These are phyloP conservation scores for Pipa parva DNA, from an alignment of 2,113 vertebrate species.

Conservation along the genomic window DNA sequence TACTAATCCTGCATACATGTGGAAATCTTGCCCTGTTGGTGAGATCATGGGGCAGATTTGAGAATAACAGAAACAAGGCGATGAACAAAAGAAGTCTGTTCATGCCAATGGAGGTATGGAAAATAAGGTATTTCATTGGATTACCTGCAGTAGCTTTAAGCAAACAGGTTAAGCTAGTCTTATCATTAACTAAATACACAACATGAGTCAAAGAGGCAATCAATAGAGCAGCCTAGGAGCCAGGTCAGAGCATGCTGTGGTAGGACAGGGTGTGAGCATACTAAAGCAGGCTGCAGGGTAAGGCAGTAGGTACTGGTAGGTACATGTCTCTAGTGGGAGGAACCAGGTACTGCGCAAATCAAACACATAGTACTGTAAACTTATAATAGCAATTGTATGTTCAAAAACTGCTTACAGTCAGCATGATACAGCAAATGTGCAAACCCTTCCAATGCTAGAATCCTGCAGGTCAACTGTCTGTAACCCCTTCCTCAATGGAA, in stretches of 20 bases:
- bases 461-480: background rate
- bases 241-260: background rate
- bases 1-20: too few relatives aligned
- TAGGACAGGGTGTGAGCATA: background rate
- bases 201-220: background rate
- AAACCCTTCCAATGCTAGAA: slow-evolving; percentile 1
- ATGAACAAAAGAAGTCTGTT: too few relatives aligned
- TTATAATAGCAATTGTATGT: too few relatives aligned
- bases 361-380: background rate
- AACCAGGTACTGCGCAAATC: too few relatives aligned
- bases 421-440: slow-evolving; percentile 31
- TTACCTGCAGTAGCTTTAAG: background rate
- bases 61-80: too few relatives aligned
- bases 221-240: background rate
- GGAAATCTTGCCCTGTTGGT: too few relatives aligned
- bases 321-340: too few relatives aligned
- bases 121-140: background rate
- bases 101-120: background rate
- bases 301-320: too few relatives aligned
- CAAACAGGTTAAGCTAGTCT: background rate
- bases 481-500: background rate
- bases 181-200: background rate
- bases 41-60: too few relatives aligned
- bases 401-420: background rate
- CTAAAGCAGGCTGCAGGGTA: too few relatives aligned